phyloP scores from a whole-genome alignment of 2,888 invertebrate genomes.

The Ophioninae sp. region DNA sequence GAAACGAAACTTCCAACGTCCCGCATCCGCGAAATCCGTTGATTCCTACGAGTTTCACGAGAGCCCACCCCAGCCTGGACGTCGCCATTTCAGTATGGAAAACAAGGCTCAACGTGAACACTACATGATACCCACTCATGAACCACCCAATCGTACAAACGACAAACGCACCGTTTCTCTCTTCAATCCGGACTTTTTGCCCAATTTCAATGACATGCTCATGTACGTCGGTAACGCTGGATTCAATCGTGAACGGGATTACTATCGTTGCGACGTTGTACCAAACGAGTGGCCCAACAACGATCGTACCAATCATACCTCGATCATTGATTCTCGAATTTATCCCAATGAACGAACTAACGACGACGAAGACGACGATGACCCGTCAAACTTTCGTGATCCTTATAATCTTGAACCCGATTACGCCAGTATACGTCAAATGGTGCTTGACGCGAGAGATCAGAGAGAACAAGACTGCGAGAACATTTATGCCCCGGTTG shows the following conservation, averaged over 20 bases:
- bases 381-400: constrained; percentile 9
- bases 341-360: constrained; percentile 10
- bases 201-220: constrained; percentile 78
- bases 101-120: constrained; percentile 62
- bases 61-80: not conserved
- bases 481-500: constrained; percentile 64
- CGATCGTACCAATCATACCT: constrained; percentile 4
- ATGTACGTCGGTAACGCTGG: constrained; percentile 73
- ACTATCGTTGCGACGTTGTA: constrained; percentile 65
- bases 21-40: constrained; percentile 51
- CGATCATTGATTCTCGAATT: constrained; percentile 37
- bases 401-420: constrained; percentile 49
- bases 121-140: constrained; percentile 68
- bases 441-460: constrained; percentile 35
- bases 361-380: constrained; percentile 4
- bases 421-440: constrained; percentile 60
- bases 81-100: constrained; percentile 34
- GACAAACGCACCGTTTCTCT: constrained; percentile 73
- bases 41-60: constrained; percentile 61
- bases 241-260: constrained; percentile 62
- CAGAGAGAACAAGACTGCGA: constrained; percentile 60
- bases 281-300: constrained; percentile 63
- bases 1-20: constrained; percentile 52
- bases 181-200: constrained; percentile 78
- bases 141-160: constrained; percentile 61